Percentiles rank a stretch among this genome's conserved stretches.
Evolutionary conservation across 2,888 invertebrate species (phyloP).

Genomic region (Terebella lapidaria): DNA sequence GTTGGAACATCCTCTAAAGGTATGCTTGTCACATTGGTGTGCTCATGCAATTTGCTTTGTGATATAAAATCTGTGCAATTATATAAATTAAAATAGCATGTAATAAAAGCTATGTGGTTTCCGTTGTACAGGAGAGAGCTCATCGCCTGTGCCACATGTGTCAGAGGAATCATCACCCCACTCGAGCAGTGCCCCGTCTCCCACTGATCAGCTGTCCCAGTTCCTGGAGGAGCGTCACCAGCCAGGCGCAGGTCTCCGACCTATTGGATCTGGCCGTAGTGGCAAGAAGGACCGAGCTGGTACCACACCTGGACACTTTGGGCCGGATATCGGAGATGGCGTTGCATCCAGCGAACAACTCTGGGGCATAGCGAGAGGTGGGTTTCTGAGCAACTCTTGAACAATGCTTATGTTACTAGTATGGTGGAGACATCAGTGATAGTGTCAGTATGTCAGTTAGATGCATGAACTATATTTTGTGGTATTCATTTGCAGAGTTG

Average conservation of each 20-base stretch:
- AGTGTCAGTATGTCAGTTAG: neutral
- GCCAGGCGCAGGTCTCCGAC: constrained; percentile 20
- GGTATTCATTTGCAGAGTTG: neutral
- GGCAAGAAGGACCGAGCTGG: constrained; percentile 22
- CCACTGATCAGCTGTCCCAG: constrained; percentile 15
- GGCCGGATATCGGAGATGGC: neutral
- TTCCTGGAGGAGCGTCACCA: constrained; percentile 4
- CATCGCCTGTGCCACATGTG: constrained; percentile 10
- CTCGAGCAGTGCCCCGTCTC: constrained; percentile 26
- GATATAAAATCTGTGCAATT: no score
- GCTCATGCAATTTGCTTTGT: neutral
- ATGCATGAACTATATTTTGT: neutral
- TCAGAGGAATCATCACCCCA: constrained; percentile 19
- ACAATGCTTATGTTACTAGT: no score
- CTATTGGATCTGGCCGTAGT: constrained; percentile 54
- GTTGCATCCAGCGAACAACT: neutral
- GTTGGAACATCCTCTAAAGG: constrained; percentile 10
- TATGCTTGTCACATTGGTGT: neutral
- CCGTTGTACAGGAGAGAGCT: constrained; percentile 9
- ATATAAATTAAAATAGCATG: no score
- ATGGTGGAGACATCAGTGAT: no score
- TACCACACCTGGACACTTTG: neutral
- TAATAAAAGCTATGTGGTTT: no score
- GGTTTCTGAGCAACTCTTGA: neutral
- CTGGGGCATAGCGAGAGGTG: neutral